Base-by-base conservation (phyloP, 2,113 vertebrate species). In the Erythrocercus mccallii region DNA sequence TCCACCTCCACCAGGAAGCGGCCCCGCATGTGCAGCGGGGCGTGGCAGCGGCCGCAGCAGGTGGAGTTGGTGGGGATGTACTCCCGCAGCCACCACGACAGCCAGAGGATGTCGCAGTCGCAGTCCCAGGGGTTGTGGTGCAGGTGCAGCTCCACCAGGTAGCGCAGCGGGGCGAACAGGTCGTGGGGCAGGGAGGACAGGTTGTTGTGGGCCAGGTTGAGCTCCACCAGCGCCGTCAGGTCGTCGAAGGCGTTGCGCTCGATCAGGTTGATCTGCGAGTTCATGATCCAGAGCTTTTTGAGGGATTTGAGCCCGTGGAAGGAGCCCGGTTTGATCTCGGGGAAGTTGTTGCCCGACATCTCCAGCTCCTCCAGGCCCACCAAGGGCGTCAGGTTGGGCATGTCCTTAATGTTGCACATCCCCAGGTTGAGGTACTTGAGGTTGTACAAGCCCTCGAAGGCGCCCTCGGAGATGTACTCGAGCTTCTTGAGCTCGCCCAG, bases 121-220 rank as follows among this genome's bases (percentile, higher is more conserved):
- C 99, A 99, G 90, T 98, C 98, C 99, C 99, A 99, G 20, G 99
- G 99, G 97, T 99, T 99, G 97, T 99, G 99, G 97, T 99, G 99
- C 83, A 99, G 97, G 95, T 99, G 99, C 71, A 99, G 96, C 97
- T 99, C 99, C 97, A 99, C 99, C 95, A 99, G 97, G 96, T 99
- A 99, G 88, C 99, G 98, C 97, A 99, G 93, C 5, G 99, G 99
- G 45, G 99, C 98, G 53, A 99, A 99, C 90, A 99, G 99, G 97
- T 99, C 99, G 71, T 99, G 99, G 95, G 99, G 99, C 93, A 99
- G 96, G 70, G 99, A 99, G 13, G 99, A 99, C 90, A 99, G 98
- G 97, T 99, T 99, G 96, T 99, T 99, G 97, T 99, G 99, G 94
- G 99, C 99, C 97, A 99, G 95, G 97, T 99, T 99, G 95, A 99